These are phyloP conservation scores for Tholera decimalis DNA, from an alignment of 2,888 invertebrate species.

Conservation along the genomic window DNA sequence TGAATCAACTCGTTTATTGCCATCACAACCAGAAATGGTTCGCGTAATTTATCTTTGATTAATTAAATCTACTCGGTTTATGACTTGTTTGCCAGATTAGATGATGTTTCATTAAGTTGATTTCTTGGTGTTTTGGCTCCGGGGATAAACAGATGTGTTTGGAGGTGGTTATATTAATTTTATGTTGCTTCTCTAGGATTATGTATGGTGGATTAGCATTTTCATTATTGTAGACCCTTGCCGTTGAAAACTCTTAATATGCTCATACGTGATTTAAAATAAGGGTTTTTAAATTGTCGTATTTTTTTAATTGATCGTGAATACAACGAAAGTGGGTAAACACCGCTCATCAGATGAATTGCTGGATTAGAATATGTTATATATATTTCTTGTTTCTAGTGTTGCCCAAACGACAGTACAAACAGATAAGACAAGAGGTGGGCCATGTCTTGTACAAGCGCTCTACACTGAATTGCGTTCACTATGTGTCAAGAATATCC, in stretches of 20 bases:
- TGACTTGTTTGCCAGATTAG: conserved; percentile 60
- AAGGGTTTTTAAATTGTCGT: background rate
- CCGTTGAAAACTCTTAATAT: conserved; percentile 11
- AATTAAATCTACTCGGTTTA: conserved; percentile 63
- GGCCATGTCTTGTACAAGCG: too few relatives aligned
- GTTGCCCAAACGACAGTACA: too few relatives aligned
- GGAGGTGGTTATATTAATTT: conserved; percentile 41
- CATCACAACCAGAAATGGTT: conserved; percentile 60
- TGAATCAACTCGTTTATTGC: conserved; percentile 63
- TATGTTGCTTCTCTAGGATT: conserved; percentile 21
- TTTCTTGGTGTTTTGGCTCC: conserved; percentile 46
- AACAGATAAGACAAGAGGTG: too few relatives aligned
- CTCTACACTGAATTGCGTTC: too few relatives aligned
- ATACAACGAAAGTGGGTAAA: background rate
- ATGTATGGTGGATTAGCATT: conserved; percentile 23
- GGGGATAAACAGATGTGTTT: conserved; percentile 22
- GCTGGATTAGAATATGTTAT: background rate
- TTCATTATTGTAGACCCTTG: conserved; percentile 11
- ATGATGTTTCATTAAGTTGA: conserved; percentile 53
- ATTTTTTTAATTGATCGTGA: background rate
- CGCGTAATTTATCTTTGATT: conserved; percentile 58
- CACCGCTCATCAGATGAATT: background rate
- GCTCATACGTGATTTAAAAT: conserved; percentile 4
- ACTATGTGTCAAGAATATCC: too few relatives aligned
- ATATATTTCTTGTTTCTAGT: too few relatives aligned